Evolutionary conservation across 2,888 invertebrate species (phyloP), one percentile per base, ranked within the genome.

Genomic region (Agonum fuliginosum): DNA sequence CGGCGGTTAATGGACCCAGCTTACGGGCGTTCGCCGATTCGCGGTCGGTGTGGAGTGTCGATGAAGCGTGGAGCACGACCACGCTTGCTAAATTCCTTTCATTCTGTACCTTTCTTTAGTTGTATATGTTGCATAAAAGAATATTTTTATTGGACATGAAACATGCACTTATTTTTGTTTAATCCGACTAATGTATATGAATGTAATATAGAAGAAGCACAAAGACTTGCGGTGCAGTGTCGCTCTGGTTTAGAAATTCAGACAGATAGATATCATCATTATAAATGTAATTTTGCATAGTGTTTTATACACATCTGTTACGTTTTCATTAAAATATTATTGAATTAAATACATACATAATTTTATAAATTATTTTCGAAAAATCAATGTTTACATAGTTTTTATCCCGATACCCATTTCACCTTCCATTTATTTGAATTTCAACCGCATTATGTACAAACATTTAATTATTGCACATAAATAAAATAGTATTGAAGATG

Each of bases 271-370:
- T 74, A 78, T 78, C 51, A 76, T 76, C 30, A 74, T 74, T 70
- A 78, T 78, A 74, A n/a, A 73, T 78, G 72, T 71, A 76, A 70
- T 76, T 78, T 78, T 78, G 78, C 78, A 78, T 76, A 78, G 78
- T 78, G 78, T 78, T 78, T 78, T 78, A 78, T 78, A 78, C 78
- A 78, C 78, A 72, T 76, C 78, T 78, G 78, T 78, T 78, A 78
- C 72, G 78, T 78, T 78, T 78, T 78, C 76, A 78, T 78, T 78
- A 78, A 78, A 78, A 78, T 73, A 78, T 77, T 77, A 77, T 77
- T 77, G 77, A 77, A 77, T 77, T 77, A 77, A 77, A 70, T 70
- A 69, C 69, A 48, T 70, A 77, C 77, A 77, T 77, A 77, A 77
- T 77, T 77, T 77, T 77, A 77, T 77, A 77, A 69, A 77, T 77